Percentiles rank a stretch among this genome's conserved stretches.
Evolutionary conservation across 64 coral and sea anemone species (phyloP).

Genomic region (Montipora cactus): DNA sequence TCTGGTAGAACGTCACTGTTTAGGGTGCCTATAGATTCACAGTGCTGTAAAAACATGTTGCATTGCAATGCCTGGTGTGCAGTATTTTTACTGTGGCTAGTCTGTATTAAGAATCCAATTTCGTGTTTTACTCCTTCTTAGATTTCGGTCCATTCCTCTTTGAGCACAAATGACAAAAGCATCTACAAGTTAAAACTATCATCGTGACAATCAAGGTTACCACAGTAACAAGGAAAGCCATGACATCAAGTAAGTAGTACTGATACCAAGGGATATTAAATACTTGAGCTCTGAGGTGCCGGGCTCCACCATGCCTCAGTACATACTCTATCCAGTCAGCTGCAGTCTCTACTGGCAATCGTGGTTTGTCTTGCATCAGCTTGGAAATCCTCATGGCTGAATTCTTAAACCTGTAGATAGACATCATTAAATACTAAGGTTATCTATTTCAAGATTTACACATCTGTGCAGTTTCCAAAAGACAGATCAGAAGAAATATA

Average conservation of each 20-base stretch:
- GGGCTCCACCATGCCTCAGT: conserved; percentile 36
- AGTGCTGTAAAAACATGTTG: too few relatives aligned
- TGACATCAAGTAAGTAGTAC: conserved; percentile 22
- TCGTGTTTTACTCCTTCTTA: conserved; percentile 14
- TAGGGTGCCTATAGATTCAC: too few relatives aligned
- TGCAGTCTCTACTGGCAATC: neutral
- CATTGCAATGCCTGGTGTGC: too few relatives aligned
- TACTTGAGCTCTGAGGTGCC: conserved; percentile 36
- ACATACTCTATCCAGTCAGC: conserved; percentile 55
- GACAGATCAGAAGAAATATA: too few relatives aligned
- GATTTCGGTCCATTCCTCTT: neutral
- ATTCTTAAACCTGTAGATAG: conserved; percentile 34
- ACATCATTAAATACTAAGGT: neutral
- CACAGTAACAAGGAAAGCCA: conserved; percentile 26
- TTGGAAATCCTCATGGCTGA: conserved; percentile 38
- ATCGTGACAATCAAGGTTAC: conserved; percentile 14
- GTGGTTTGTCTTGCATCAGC: conserved; percentile 31
- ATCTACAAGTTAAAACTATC: conserved; percentile 30
- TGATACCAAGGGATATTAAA: conserved; percentile 60
- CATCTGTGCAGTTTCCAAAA: too few relatives aligned
- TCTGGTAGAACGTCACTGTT: too few relatives aligned
- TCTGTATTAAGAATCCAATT: too few relatives aligned
- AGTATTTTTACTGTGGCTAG: too few relatives aligned
- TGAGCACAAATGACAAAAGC: conserved; percentile 8
- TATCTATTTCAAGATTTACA: neutral